Percentiles rank a stretch among this genome's conserved stretches.
Conservation (phyloP, 2,888 invertebrate species). For the Andrena fulva region DNA sequence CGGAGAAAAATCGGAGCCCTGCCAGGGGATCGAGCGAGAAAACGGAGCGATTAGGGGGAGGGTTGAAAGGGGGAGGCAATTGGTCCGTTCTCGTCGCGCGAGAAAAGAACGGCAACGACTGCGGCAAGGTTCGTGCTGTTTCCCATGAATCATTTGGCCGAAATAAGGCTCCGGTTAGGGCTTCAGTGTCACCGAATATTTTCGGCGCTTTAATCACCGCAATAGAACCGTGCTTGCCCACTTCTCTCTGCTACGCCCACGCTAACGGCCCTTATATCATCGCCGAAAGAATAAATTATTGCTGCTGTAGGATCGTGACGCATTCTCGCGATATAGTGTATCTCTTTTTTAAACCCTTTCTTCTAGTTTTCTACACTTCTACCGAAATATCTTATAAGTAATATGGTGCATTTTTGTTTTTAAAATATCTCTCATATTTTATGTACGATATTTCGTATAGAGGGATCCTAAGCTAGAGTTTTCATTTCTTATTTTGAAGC, state of each 20-base stretch:
- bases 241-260: conserved; percentile 41
- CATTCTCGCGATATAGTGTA: not conserved
- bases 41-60: not conserved
- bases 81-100: conserved; percentile 13
- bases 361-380: no score
- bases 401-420: no score
- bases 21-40: conserved; percentile 24
- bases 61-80: not conserved
- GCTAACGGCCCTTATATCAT: not conserved
- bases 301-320: not conserved
- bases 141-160: conserved; percentile 57
- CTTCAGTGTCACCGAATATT: conserved; percentile 48
- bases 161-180: conserved; percentile 44
- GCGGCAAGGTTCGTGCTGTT: conserved; percentile 18
- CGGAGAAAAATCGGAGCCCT: conserved; percentile 21
- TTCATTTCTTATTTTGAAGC: no score
- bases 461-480: no score
- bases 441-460: no score
- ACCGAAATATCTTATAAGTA: no score
- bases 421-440: no score
- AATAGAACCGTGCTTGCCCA: conserved; percentile 21
- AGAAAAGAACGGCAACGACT: conserved; percentile 3
- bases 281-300: not conserved
- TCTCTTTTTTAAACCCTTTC: no score
- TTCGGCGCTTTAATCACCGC: conserved; percentile 46